These are phyloP conservation scores for Hypomecis atomaria DNA, from an alignment of 2,888 invertebrate genomes.

Conservation along the genomic window DNA sequence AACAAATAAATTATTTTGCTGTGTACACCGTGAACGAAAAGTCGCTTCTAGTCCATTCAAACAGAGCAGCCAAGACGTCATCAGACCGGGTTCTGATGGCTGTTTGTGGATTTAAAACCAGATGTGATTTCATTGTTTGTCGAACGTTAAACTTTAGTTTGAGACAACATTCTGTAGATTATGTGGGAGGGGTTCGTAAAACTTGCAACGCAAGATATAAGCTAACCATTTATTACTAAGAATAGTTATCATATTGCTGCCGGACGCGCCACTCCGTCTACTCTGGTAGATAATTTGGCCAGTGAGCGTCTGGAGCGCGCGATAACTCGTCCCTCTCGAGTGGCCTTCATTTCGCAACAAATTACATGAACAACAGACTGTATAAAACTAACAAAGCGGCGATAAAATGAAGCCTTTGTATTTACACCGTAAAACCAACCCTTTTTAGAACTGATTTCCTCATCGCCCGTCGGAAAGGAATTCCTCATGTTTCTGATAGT, in stretches of 20 bases:
- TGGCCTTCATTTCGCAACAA: conserved; percentile 15
- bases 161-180: too few relatives aligned
- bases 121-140: too few relatives aligned
- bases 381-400: conserved; percentile 29
- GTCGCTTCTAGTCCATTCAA: too few relatives aligned
- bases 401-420: conserved; percentile 32
- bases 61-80: too few relatives aligned
- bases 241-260: background rate
- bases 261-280: conserved; percentile 5
- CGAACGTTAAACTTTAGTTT: too few relatives aligned
- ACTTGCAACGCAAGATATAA: background rate
- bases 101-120: too few relatives aligned
- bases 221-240: background rate
- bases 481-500: conserved; percentile 34
- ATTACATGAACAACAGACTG: conserved; percentile 18
- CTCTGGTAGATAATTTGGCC: conserved; percentile 15
- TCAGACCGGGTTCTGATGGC: too few relatives aligned
- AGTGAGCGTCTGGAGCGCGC: conserved; percentile 14
- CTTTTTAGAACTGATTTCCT: conserved; percentile 12
- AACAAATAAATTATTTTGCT: background rate
- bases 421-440: conserved; percentile 21
- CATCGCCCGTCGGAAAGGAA: conserved; percentile 11
- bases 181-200: background rate
- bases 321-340: conserved; percentile 18
- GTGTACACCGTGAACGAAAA: background rate